Evolutionary conservation across 2,888 invertebrate genomes (phyloP).

Genomic region (Chelonus formosanus): DNA sequence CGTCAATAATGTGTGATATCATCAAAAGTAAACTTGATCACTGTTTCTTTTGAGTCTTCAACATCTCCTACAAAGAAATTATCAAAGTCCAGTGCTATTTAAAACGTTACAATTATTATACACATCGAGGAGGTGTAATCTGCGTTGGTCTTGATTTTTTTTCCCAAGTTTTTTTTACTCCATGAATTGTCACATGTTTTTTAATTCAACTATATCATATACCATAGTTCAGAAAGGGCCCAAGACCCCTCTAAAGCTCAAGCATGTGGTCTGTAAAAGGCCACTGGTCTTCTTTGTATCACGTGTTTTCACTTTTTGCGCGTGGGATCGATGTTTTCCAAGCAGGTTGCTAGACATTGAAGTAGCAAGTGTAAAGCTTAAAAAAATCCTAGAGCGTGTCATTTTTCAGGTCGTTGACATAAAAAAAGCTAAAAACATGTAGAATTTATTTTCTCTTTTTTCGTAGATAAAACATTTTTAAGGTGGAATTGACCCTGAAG

Average conservation of each 20-base stretch:
- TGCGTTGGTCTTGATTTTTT: constrained; percentile 47
- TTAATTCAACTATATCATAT: not conserved
- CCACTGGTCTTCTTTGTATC: constrained; percentile 25
- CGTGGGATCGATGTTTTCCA: constrained; percentile 12
- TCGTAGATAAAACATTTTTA: not conserved
- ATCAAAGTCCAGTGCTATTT: constrained; percentile 40
- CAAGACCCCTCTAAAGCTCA: no score
- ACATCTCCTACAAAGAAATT: constrained; percentile 45
- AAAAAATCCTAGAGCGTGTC: constrained; percentile 13
- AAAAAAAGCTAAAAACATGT: not conserved
- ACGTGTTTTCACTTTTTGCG: constrained; percentile 33
- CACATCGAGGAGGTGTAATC: constrained; percentile 47
- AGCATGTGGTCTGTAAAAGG: constrained; percentile 15
- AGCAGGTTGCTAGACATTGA: not conserved
- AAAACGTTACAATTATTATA: constrained; percentile 35
- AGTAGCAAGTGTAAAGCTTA: constrained; percentile 25
- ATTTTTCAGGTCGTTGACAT: constrained; percentile 29
- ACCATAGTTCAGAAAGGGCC: no score
- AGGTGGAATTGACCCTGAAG: constrained; percentile 14
- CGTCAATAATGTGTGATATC: not conserved
- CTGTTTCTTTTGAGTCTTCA: not conserved
- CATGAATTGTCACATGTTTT: constrained; percentile 1
- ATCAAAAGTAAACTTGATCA: no score
- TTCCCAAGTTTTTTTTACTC: constrained; percentile 2
- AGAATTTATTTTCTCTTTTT: no score